Evolutionary conservation across 1,140 invertebrate species (phyloP), one percentile per base, ranked within the genome.

Genomic region (Palaemon carinicauda): DNA sequence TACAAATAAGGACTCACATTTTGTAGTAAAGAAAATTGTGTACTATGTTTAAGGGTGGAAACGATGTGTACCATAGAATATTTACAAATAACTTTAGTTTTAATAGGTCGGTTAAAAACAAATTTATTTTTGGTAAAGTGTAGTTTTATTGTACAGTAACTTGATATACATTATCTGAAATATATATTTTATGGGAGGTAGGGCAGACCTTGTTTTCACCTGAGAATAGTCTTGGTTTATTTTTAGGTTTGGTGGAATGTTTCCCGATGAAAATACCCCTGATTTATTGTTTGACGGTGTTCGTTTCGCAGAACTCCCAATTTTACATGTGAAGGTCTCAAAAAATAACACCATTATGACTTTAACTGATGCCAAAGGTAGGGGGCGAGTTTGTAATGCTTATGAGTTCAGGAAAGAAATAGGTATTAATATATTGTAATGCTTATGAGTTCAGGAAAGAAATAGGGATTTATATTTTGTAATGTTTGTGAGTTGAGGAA

Each of bases 271-370:
- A 82, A 93, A 94, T 87, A 95, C 96, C 1, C 94, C 95, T 74
- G 93, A 95, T 87, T 92, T 92, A 90, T 88, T 97, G n/a, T 96
- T 96, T 91, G 93, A 96, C 91, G 96, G 96, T 14, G 91, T 95
- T 0, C 93, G 94, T 17, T 99, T 95, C 91, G 94, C 95, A 90
- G 93, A 96, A 21, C 90, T 98, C 51, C 96, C 96, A 1, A 94
- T 98, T 85, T 93, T 95, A 87, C 95, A 97, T 91, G 95, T 98
- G 50, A 94, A 95, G 90, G 94, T 95, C 15, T 94, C 94, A 17
- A 93, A 93, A 83, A 99, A 98, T 92, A 98, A 99, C 91, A 98
- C 97, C 19, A 95, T 97, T 73, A 93, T 98, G 82, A 92, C 92
- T 50, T 87, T 97, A 14, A 95, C 95, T 3, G 94, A 97, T 92